phyloP scores from a whole-genome alignment of 2,113 vertebrate species.

The Electrona antarctica region DNA sequence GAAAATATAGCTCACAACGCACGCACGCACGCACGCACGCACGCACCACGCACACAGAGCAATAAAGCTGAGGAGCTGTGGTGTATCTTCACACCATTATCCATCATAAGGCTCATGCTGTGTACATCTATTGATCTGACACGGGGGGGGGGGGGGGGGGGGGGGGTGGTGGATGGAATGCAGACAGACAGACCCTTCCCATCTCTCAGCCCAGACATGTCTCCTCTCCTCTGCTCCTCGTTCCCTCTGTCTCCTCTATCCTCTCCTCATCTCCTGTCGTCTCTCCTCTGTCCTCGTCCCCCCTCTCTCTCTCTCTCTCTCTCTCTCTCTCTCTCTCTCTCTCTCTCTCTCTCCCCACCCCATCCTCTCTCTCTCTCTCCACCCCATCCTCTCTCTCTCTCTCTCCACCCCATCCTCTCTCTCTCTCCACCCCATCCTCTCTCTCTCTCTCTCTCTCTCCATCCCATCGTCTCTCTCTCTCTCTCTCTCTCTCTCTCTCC shows the following conservation, averaged over 20 bases:
- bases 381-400: background rate
- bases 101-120: conserved; percentile 17
- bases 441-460: no score
- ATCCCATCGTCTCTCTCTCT: conserved; percentile 30
- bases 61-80: conserved; percentile 8
- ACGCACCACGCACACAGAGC: background rate
- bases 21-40: background rate
- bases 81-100: conserved; percentile 35
- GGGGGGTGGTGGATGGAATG: conserved; percentile 13
- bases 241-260: background rate
- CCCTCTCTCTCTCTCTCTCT: no score
- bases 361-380: background rate
- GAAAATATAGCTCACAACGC: background rate
- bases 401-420: background rate
- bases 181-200: conserved; percentile 4
- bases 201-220: background rate
- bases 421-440: background rate
- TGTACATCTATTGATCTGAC: conserved; percentile 1
- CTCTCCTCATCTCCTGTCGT: background rate
- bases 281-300: background rate
- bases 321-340: conserved; percentile 5
- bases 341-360: background rate
- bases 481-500: conserved; percentile 52
- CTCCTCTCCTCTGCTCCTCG: background rate
- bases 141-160: background rate